These are phyloP conservation scores for Sphaeridia pumilis DNA, from an alignment of 2,888 invertebrate species.

Conservation along the genomic window DNA sequence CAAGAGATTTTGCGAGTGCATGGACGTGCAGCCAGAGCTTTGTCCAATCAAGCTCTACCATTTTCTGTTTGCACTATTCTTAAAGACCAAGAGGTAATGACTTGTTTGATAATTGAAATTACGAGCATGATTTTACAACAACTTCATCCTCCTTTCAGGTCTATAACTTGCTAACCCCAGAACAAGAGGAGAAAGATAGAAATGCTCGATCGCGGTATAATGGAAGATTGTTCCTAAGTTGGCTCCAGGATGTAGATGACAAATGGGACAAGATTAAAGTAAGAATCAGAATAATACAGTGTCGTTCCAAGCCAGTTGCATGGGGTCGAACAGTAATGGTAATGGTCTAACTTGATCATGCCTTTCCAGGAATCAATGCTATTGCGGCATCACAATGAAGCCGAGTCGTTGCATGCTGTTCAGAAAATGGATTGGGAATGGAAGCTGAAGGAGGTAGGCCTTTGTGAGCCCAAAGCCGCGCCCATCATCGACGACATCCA, in stretches of 20 bases:
- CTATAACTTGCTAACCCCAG: conserved; percentile 85
- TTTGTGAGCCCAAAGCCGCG: conserved; percentile 72
- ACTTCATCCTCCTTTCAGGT: conserved; percentile 44
- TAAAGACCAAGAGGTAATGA: conserved; percentile 62
- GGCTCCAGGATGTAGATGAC: conserved; percentile 94
- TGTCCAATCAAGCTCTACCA: conserved; percentile 83
- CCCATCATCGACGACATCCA: conserved; percentile 71
- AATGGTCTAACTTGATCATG: too few relatives aligned
- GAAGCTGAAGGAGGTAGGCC: conserved; percentile 75
- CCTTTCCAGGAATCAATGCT: conserved; percentile 71
- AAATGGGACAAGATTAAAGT: conserved; percentile 98
- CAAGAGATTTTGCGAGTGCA: conserved; percentile 92
- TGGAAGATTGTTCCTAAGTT: conserved; percentile 82
- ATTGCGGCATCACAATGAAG: conserved; percentile 87
- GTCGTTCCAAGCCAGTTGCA: too few relatives aligned
- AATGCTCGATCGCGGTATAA: conserved; percentile 86
- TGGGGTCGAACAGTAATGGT: too few relatives aligned
- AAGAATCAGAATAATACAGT: conserved; percentile 16
- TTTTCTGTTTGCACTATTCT: conserved; percentile 88
- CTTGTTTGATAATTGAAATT: background rate
- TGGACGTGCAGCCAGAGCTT: conserved; percentile 82
- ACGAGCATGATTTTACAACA: background rate
- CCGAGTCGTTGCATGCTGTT: conserved; percentile 85
- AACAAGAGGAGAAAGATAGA: conserved; percentile 81
- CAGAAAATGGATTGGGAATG: conserved; percentile 96